phyloP scores from a whole-genome alignment of 2,888 invertebrate species.

The Hydropsyche betteni region DNA sequence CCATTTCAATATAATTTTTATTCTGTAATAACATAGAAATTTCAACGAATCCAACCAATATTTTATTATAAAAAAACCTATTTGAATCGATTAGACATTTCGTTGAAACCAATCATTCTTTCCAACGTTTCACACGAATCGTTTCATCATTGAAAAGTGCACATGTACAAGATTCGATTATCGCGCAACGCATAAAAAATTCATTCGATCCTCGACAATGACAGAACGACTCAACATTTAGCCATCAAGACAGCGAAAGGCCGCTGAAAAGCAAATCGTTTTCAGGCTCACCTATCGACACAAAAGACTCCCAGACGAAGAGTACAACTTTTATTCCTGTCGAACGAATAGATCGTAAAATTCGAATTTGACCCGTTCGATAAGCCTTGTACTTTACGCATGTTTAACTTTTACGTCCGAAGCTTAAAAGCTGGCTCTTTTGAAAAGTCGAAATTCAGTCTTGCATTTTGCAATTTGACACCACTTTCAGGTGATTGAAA shows the following conservation, averaged over 20 bases:
- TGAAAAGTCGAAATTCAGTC: background rate
- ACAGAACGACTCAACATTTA: no score
- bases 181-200: no score
- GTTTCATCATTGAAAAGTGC: no score
- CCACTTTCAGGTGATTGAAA: background rate
- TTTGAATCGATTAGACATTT: no score
- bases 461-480: background rate
- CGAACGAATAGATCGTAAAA: constrained; percentile 7
- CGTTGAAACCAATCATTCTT: no score
- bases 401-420: constrained; percentile 6
- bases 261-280: background rate
- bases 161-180: no score
- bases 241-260: background rate
- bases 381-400: constrained; percentile 9
- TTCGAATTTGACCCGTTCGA: constrained; percentile 1
- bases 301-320: constrained; percentile 8
- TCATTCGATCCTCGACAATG: no score
- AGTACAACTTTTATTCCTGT: background rate
- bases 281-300: background rate
- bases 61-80: no score
- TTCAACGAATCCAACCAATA: no score
- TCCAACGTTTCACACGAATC: no score
- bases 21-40: no score
- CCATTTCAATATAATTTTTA: no score
- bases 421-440: background rate